phyloP scores from a whole-genome alignment of 2,797 vertebrate species.

The Rhinoraja longicauda region DNA sequence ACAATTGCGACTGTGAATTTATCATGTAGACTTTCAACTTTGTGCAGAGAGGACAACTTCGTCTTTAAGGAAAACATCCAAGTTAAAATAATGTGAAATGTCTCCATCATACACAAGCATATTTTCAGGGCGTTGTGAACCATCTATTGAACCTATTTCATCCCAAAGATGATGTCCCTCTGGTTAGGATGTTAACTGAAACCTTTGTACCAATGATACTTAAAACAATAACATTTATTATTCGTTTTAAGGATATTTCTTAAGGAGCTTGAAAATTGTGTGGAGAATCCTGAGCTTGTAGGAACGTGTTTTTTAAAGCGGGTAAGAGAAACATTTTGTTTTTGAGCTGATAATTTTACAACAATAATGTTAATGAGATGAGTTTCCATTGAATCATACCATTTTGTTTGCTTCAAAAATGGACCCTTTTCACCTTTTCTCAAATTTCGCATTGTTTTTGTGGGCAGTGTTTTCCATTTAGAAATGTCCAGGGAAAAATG shows the following conservation, averaged over 20 bases:
- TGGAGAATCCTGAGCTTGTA: slow-evolving; percentile 80
- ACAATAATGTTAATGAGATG: neutral
- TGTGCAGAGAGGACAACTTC: neutral
- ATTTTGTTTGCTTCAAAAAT: neutral
- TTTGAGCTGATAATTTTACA: neutral
- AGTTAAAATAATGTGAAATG: neutral
- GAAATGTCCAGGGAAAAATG: neutral
- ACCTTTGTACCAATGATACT: neutral
- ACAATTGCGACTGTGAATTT: neutral
- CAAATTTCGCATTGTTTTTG: neutral
- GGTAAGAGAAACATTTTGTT: slow-evolving; percentile 59
- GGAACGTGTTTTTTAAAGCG: slow-evolving; percentile 86
- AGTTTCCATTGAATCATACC: neutral
- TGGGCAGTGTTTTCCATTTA: neutral
- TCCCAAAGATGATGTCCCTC: neutral
- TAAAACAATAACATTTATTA: neutral
- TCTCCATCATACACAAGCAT: neutral
- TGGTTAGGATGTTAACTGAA: neutral
- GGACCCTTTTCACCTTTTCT: neutral
- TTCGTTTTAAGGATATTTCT: slow-evolving; percentile 73
- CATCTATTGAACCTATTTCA: neutral
- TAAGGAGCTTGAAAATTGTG: slow-evolving; percentile 82
- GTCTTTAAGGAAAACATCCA: neutral
- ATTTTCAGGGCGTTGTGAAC: neutral
- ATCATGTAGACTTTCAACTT: neutral